Conservation (phyloP, 2,797 vertebrate genomes). For the Onychomys arenicola region DNA sequence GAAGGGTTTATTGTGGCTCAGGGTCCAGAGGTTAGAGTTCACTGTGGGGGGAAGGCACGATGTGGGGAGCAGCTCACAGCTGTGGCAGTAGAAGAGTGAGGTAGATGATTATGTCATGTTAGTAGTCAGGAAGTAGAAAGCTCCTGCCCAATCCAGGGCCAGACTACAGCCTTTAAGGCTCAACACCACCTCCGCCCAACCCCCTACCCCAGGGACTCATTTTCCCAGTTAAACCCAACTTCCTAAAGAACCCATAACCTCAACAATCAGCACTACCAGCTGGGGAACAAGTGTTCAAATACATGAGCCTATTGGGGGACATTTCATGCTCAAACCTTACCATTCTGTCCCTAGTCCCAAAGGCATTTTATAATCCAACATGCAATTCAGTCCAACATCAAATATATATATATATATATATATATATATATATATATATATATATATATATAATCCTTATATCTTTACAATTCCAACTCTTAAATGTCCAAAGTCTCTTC, state of each 20-base stretch:
- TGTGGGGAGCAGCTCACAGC: background rate
- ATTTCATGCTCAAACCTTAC: background rate
- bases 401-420: too few relatives aligned
- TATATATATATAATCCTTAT: too few relatives aligned
- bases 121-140: background rate
- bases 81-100: background rate
- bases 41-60: background rate
- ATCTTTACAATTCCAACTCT: background rate
- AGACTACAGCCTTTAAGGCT: background rate
- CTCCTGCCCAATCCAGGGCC: background rate
- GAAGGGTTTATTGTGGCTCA: background rate
- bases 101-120: background rate
- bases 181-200: fast-evolving
- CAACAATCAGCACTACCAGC: background rate
- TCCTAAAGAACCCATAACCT: background rate
- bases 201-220: background rate
- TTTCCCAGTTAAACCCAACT: background rate
- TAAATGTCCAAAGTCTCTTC: background rate
- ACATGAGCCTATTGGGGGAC: background rate
- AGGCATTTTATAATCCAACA: background rate
- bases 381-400: background rate
- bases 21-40: background rate
- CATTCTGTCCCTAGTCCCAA: background rate
- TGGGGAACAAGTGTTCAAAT: background rate
- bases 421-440: too few relatives aligned